These are phyloP conservation scores for Eurypyga helias DNA, from an alignment of 2,113 vertebrate species.

Conservation along the genomic window DNA sequence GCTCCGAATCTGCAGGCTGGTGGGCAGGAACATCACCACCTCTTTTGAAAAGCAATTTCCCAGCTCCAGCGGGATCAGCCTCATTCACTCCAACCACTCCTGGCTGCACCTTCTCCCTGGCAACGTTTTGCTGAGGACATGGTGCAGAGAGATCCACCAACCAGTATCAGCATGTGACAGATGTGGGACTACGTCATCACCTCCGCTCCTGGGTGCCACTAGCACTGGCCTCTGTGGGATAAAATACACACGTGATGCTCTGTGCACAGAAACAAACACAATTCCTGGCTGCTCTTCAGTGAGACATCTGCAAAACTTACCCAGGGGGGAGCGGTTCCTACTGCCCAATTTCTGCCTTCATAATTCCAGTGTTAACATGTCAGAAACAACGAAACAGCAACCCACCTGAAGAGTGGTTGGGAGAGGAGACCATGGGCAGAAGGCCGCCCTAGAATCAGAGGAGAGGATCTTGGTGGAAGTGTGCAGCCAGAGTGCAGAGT, in stretches of 20 bases:
- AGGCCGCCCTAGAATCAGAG: neutral
- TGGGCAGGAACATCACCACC: neutral
- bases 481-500: fast-evolving
- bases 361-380: neutral
- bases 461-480: neutral
- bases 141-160: fast-evolving
- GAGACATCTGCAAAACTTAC: neutral
- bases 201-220: neutral
- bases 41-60: neutral
- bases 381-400: neutral
- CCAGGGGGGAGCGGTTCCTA: fast-evolving
- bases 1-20: neutral
- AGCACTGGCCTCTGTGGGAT: neutral
- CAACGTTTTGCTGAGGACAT: neutral
- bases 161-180: fast-evolving
- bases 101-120: neutral
- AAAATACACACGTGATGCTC: neutral
- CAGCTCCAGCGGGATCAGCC: neutral
- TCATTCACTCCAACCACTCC: neutral
- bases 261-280: neutral
- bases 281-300: neutral
- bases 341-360: neutral
- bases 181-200: fast-evolving
- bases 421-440: neutral
- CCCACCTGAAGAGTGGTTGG: neutral